Evolutionary conservation across 2,113 vertebrate species (phyloP), one percentile per base, ranked within the genome.

Genomic region (Motacilla tschutschensis): DNA sequence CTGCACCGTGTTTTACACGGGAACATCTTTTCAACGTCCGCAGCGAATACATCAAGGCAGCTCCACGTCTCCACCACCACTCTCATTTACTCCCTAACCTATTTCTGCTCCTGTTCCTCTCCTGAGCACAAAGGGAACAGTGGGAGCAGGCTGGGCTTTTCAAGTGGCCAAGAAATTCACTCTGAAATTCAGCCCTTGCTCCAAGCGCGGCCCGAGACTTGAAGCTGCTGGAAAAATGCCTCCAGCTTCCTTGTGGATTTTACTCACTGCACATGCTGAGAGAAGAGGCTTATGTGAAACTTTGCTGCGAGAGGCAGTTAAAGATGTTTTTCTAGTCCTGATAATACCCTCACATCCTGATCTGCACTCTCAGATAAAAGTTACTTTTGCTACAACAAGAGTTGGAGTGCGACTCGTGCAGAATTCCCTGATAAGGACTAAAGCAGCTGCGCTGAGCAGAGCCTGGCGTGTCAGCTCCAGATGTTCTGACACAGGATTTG

Each of bases 401-500:
- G 46, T 2, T 58, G 0, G 4, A 65, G 81, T 3, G 50, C 43
- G 35, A 36, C 12, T 57, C 25, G 18, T 2, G 4, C 38, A 20
- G 31, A 77, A 77, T 84, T 55, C 59, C 59, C 71, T 4, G 53
- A 22, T 31, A 73, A 90, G 79, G 31, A 48, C 40, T 5, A 15
- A 51, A 51, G 78, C 72, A 33, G 46, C 51, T 3, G 28, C 17
- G 24, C 26, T 22, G 79, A 82, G 24, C 51, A n/a, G 79, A 74
- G 58, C 18, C 29, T 12, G 11, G 63, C 41, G 6, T 6, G 14
- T 12, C 83, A 87, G 77, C 83, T 65, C 79, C 89, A 86, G 88
- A 58, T 51, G 90, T 78, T 79, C 26, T 4, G 2, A 5, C 62
- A 3, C 20, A 35, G n/a, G 57, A 78, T 14, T 53, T 36, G 38